These are phyloP conservation scores for Neotragus moschatus DNA, from an alignment of 2,113 vertebrate species.

Conservation along the genomic window DNA sequence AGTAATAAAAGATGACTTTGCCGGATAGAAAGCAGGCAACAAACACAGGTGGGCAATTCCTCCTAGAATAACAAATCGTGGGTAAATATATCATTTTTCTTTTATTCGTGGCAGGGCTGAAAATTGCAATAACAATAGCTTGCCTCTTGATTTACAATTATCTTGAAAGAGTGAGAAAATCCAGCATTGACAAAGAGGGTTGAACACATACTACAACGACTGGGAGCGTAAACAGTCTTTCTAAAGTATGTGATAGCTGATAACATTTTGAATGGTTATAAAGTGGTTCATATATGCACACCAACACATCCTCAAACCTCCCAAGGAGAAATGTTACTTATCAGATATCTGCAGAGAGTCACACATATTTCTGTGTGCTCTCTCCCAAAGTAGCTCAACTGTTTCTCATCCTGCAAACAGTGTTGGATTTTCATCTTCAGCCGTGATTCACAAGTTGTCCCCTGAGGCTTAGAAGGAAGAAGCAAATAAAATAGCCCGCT, in stretches of 20 bases:
- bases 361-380: background rate
- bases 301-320: background rate
- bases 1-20: background rate
- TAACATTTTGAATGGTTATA: background rate
- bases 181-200: background rate
- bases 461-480: background rate
- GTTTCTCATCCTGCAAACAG: background rate
- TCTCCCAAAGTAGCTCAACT: background rate
- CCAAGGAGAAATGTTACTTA: background rate
- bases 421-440: background rate
- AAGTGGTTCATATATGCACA: background rate
- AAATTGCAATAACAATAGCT: background rate
- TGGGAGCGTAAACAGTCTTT: background rate
- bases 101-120: background rate
- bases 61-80: background rate
- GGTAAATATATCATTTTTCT: background rate
- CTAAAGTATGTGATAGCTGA: background rate
- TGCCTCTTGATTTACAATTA: background rate
- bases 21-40: background rate
- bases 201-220: too few relatives aligned
- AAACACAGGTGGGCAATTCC: background rate
- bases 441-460: background rate
- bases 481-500: rapidly evolving
- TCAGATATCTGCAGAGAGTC: background rate
- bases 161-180: background rate